Base-by-base conservation (phyloP, 2,797 vertebrate species). In the Coracias cyanogaster region DNA sequence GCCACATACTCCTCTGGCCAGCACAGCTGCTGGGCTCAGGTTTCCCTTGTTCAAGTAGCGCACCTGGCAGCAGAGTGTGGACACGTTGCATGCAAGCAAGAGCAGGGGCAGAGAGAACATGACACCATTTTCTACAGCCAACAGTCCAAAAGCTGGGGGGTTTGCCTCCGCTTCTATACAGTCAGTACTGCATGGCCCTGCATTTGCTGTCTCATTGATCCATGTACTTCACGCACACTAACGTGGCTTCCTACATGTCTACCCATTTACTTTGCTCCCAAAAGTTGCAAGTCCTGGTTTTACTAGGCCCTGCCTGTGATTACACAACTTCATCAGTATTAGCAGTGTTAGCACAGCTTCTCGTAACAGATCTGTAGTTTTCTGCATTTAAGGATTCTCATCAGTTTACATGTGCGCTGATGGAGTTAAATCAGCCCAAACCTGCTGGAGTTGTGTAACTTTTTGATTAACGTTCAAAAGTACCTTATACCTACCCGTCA, bases 1-100 rank as follows among this genome's bases (percentile, higher is more conserved):
- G 28, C 45, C 35, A 1, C 0, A 0, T 12, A 25, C 13, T 15
- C 17, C 10, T 24, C 31, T 2, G 5, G 15, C 9, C 12, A 21
- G 54, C 37, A 6, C 0, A 2, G 66, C 41, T 64, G 35, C 28
- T 29, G 60, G 31, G 69, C 43, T 86, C 35, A 29, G 43, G 21
- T 60, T 78, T 67, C 65, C 37, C 48, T 51, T 3, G 0, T 73
- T 61, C 28, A 20, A 22, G 51, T 2, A 31, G 37, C 2, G 31
- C 0, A 0, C 3, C 33, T 69, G 69, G 46, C 52, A 67, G 82
- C 49, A 64, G 45, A n/a, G 26, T 2, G 0, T 14, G 52, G 31
- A 29, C 19, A 9, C 2, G 10, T 29, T 29, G 16, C 22, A 8
- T 15, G 45, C 15, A 21, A 15, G 52, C 24, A 73, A 13, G 35